Base-by-base conservation (phyloP, 2,113 vertebrate species). In the Pao palembangensis region DNA sequence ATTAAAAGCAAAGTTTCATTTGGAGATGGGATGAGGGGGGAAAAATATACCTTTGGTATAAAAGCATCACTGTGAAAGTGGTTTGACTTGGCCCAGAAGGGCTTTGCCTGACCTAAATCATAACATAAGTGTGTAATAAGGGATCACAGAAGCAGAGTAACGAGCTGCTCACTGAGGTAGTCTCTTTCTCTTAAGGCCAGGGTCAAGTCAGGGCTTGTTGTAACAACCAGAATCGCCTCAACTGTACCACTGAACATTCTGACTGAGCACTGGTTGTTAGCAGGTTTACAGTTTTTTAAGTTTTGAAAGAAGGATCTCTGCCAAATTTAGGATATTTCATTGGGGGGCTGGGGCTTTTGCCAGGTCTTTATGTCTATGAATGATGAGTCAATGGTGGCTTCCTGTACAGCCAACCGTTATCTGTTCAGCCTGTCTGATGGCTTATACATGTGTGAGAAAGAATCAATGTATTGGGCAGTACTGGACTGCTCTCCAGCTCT, bases 181-280 rank as follows among this genome's bases (percentile, higher is more conserved):
- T 49, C 43, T 72, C 62, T 23, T 64, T 67, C 49, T 75, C 68
- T 73, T 41, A 62, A 67, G 51, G 58, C 43, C 55, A 70, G 31
- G 31, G 63, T 80, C 84, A 81, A 80, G 84, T 78, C 75, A 44
- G 54, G 68, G 63, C 84, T 78, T 79, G 76, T 77, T 84, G 75
- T 53, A 64, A 55, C 55, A 69, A 63, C 46, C 28, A 56, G 43
- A 59, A 65, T 52, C 66, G 69, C 34, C 44, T 67, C 20, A 43
- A 12, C 55, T 60, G 28, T 23, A 42, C 42, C 42, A 38, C 50
- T 50, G 31, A 63, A 25, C 55, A 6, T 54, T 53, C 6, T 51
- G 10, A 28, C 25, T 28, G 25, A 28, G 25, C 25, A 23, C 23
- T 42, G 34, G 19, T 2, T 1, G 55, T 13, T 59, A 19, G 31